These are phyloP conservation scores for Eristalinus sepulchralis DNA, from an alignment of 2,888 invertebrate genomes.

Conservation along the genomic window DNA sequence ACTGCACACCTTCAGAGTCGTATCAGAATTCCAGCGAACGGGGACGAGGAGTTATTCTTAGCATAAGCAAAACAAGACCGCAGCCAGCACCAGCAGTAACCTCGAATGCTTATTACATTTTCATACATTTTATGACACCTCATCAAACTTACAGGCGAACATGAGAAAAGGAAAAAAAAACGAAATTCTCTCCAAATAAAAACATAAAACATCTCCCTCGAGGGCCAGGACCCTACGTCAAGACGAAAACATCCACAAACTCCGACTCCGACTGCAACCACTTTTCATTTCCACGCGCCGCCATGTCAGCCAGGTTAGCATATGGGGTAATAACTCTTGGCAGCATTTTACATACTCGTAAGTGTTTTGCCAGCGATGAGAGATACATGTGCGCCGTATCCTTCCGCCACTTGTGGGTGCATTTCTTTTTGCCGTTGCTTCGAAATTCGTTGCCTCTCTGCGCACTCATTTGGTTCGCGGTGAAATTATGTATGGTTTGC, in stretches of 20 bases:
- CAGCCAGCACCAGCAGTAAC: neutral
- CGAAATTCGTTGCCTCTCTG: neutral
- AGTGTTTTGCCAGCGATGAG: slow-evolving; percentile 4
- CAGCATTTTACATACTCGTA: slow-evolving; percentile 35
- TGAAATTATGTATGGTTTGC: neutral
- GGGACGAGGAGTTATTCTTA: neutral
- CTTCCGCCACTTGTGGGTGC: slow-evolving; percentile 8
- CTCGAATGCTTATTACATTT: neutral
- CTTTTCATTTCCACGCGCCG: slow-evolving; percentile 11
- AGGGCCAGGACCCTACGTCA: neutral
- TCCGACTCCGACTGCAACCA: slow-evolving; percentile 8
- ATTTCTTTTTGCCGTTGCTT: neutral
- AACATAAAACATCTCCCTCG: neutral
- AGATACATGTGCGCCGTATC: neutral
- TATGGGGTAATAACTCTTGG: slow-evolving; percentile 25
- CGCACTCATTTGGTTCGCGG: neutral
- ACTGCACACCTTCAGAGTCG: no score
- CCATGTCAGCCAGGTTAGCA: slow-evolving; percentile 1
- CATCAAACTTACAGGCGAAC: neutral
- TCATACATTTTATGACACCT: neutral
- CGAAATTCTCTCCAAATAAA: neutral
- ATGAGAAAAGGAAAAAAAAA: no score
- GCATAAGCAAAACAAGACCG: neutral
- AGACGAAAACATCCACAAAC: neutral
- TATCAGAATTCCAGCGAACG: neutral